phyloP scores from a whole-genome alignment of 2,888 invertebrate genomes.

The Ophion slaviceki region DNA sequence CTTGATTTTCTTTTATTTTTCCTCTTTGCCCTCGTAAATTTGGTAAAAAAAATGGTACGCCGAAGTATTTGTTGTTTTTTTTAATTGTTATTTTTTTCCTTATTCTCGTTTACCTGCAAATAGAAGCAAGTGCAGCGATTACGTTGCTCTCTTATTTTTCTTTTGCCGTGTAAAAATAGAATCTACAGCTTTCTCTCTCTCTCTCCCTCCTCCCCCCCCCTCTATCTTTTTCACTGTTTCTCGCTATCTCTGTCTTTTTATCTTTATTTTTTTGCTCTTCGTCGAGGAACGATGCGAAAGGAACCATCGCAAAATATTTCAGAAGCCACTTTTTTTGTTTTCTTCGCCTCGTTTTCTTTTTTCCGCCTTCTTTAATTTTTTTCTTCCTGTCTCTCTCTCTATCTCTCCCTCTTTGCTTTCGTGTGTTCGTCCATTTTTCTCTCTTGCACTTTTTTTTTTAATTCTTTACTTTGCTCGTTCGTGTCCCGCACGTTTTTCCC shows the following conservation, averaged over 20 bases:
- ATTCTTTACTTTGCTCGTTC: too few relatives aligned
- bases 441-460: too few relatives aligned
- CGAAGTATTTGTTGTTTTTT: slow-evolving; percentile 33
- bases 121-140: slow-evolving; percentile 72
- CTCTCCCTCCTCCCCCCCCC: not conserved
- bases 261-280: slow-evolving; percentile 44
- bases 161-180: slow-evolving; percentile 76
- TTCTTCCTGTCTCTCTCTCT: too few relatives aligned
- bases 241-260: slow-evolving; percentile 17
- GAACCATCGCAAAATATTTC: slow-evolving; percentile 68
- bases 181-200: slow-evolving; percentile 68
- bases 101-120: slow-evolving; percentile 63
- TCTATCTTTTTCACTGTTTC: not conserved
- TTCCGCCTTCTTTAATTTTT: too few relatives aligned
- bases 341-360: not conserved
- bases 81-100: slow-evolving; percentile 30
- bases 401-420: too few relatives aligned
- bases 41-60: slow-evolving; percentile 11
- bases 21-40: not conserved
- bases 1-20: too few relatives aligned
- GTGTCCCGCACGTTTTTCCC: too few relatives aligned
- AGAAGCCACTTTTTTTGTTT: slow-evolving; percentile 34
- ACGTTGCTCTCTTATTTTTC: slow-evolving; percentile 56
- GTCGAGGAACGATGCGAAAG: slow-evolving; percentile 74
- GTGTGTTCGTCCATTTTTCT: too few relatives aligned